Evolutionary conservation across 2,113 vertebrate species (phyloP), one percentile per base, ranked within the genome.

Genomic region (Bubalus kerabau): DNA sequence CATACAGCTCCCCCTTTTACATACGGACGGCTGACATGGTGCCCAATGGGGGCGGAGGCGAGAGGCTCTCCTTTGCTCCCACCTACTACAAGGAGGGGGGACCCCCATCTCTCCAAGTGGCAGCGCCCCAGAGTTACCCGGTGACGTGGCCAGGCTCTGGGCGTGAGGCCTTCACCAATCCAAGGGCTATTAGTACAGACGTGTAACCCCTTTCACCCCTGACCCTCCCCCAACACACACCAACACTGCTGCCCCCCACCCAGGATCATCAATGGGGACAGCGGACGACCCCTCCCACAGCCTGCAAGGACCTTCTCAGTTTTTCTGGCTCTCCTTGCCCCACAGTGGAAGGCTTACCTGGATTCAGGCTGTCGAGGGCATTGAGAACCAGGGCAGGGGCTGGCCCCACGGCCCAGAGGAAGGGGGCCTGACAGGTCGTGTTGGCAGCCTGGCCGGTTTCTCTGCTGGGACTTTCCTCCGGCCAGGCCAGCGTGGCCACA

Each of bases 151-250:
- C 98, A 50, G 92, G 98, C 81, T 84, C 98, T 17, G 95, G 98
- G 84, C 97, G 98, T 0, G 99, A 99, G 92, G 98, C 99, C 97
- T 99, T 99, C 99, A 99, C 99, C 3, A 99, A 99, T 98, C 99
- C 99, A 24, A 99, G 99, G 97, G 99, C 99, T 98, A 98, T 99
- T 98, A 99, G 99, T 98, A 99, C 99, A 2, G 99, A 99, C 16
- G 99, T 99, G 98, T 99, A 98, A 99, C 57, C 98, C 87, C 94
- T 3, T 84, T 83, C 91, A 5, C 97, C n/a, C 83, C 36, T 0
- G 0, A 10, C 4, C 8, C 52, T 0, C 87, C 26, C 11, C 76
- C 78, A 48, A 59, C 83, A 11, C 74, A 19, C 56, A 57, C 76
- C 50, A 11, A 56, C 3, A 6, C 92, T 57, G 78, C 89, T 21